Base-by-base conservation (phyloP, 2,888 invertebrate species). In the Drosophila basisetae region DNA sequence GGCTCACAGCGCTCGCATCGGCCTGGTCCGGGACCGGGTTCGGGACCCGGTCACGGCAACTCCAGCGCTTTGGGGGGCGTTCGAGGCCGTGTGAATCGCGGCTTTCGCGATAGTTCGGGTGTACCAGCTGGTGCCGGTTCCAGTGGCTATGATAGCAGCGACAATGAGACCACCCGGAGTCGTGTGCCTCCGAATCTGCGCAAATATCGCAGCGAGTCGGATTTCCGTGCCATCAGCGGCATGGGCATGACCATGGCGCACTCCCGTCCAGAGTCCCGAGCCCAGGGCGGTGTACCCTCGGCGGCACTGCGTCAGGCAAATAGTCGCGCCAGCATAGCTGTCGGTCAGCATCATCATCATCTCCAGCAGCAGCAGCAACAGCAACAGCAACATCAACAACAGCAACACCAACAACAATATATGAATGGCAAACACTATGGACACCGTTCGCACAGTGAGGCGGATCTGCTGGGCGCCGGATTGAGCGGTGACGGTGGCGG, bases 111-210 rank as follows among this genome's bases (percentile, higher is more conserved):
- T 91, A 94, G 93, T 64, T 91, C 92, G n/a, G 93, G 90, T 1
- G 90, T 54, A 0, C 85, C 89, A 18, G 81, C 83, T 4, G 91
- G 92, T 4, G 93, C 93, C 0, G 97, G 97, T 0, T 97, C 97
- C n/a, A 97, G 97, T 76, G 98, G 98, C 16, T 98, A 98, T 93
- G 97, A 98, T 91, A 98, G 97, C 88, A 98, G 97, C 73, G 98
- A 98, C 93, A 96, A 96, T 93, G 96, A 96, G 92, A 96, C 96
- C 3, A 94, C 95, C 50, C 90, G 93, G 43, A 93, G 93, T 78
- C 92, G 93, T 56, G 91, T 92, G 77, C 93, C 93, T 72, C 92
- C 92, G 41, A 93, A 94, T 85, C 95, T 95, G 92, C 94, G 93
- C 85, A 96, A 97, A 89, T 97, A 97, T 75, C 95, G 97, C 78